Conservation (phyloP, 2,797 vertebrate species). For the Gadopsis bispinosus region DNA sequence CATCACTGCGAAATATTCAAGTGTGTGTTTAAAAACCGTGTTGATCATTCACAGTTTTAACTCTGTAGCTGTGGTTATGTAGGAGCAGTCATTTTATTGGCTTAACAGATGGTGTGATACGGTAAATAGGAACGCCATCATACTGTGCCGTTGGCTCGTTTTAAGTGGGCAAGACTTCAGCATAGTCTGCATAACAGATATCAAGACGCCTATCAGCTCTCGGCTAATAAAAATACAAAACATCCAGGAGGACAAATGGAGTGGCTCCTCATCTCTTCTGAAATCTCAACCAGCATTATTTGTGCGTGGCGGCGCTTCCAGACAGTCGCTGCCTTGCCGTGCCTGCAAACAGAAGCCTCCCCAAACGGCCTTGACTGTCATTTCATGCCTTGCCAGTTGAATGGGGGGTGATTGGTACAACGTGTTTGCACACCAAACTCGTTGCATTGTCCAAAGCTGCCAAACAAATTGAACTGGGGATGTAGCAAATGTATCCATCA, state of each 20-base stretch:
- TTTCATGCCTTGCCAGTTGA: slow-evolving; percentile 65
- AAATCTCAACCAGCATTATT: slow-evolving; percentile 34
- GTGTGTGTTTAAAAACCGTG: background rate
- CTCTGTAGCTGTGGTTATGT: background rate
- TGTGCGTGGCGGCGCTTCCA: slow-evolving; percentile 19
- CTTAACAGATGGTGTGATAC: background rate
- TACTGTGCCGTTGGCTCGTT: background rate
- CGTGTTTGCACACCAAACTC: slow-evolving; percentile 67
- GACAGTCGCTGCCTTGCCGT: background rate
- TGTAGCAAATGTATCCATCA: slow-evolving; percentile 72
- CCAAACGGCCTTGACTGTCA: slow-evolving; percentile 55
- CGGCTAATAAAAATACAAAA: slow-evolving; percentile 10
- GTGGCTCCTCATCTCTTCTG: slow-evolving; percentile 17
- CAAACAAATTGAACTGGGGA: slow-evolving; percentile 77
- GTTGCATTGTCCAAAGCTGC: slow-evolving; percentile 64
- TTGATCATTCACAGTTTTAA: background rate
- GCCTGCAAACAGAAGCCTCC: slow-evolving; percentile 56
- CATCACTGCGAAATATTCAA: background rate
- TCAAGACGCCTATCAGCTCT: background rate
- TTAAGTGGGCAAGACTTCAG: background rate
- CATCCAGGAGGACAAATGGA: slow-evolving; percentile 40
- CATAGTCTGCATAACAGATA: background rate
- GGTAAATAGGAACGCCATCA: background rate
- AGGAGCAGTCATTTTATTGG: background rate
- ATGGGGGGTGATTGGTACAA: slow-evolving; percentile 57